A percentile compares a stretch with the other conserved stretches of the same genome.
Conservation (phyloP, 2,888 invertebrate genomes). For the Molorchus minor region DNA sequence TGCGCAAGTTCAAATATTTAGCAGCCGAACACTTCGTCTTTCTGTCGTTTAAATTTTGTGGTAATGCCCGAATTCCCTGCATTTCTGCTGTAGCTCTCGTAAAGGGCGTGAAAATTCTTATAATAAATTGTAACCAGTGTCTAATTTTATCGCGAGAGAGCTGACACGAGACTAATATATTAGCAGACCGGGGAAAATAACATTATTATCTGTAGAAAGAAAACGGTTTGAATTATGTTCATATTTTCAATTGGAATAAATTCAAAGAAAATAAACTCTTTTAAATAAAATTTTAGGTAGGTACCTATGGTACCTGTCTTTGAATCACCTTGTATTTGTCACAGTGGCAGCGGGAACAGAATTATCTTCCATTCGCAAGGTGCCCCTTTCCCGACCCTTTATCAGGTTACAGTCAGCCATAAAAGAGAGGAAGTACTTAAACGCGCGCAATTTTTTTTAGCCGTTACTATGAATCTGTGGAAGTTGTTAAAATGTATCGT, state of each 20-base stretch:
- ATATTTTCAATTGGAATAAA: neutral
- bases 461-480: conserved; percentile 25
- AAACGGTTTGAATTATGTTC: no score
- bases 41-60: conserved; percentile 39
- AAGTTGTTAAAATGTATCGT: conserved; percentile 33
- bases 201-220: neutral
- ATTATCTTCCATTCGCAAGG: neutral
- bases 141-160: conserved; percentile 21
- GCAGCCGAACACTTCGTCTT: conserved; percentile 34
- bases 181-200: neutral
- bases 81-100: conserved; percentile 23
- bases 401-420: neutral
- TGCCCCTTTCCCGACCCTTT: neutral
- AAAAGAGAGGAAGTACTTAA: conserved; percentile 25
- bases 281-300: no score
- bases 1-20: conserved; percentile 18
- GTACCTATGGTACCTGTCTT: no score
- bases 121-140: conserved; percentile 30
- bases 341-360: no score
- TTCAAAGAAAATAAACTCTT: neutral
- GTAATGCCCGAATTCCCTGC: conserved; percentile 34
- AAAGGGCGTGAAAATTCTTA: conserved; percentile 36
- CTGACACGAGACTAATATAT: conserved; percentile 15
- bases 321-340: no score
- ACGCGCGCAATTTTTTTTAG: conserved; percentile 12